Percentiles rank a stretch among this genome's conserved stretches.
phyloP scores from a whole-genome alignment of 2,113 vertebrate genomes.

The Scolopax mira region DNA sequence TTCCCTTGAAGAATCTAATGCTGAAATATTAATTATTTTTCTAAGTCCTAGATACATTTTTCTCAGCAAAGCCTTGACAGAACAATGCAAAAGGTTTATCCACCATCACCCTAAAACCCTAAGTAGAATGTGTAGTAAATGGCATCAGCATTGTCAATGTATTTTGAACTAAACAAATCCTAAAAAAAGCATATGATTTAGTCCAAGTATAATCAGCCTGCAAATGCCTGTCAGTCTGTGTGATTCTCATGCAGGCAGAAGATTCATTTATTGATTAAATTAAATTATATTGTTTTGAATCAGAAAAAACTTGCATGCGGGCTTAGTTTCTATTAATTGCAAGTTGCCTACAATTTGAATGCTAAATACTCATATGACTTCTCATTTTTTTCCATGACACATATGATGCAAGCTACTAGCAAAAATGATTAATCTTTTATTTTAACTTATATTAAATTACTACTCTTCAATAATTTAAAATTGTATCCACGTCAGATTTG shows the following conservation, averaged over 20 bases:
- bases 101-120: not conserved
- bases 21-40: conserved; percentile 43
- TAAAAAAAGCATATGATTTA: not conserved
- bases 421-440: not conserved
- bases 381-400: not conserved
- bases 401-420: not conserved
- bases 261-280: not conserved
- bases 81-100: not conserved
- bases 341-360: not conserved
- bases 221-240: not conserved
- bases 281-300: not conserved
- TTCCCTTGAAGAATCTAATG: not conserved
- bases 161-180: not conserved
- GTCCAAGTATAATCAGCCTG: not conserved
- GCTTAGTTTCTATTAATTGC: not conserved
- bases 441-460: not conserved
- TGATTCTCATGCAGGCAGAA: not conserved
- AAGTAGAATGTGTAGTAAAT: not conserved
- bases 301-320: not conserved
- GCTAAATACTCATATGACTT: not conserved
- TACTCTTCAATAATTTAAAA: not conserved
- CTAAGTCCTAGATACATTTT: not conserved
- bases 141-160: not conserved
- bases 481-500: not conserved
- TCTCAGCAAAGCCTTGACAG: not conserved